These are phyloP conservation scores for Callionymus lyra DNA, from an alignment of 2,113 vertebrate species.

Conservation along the genomic window DNA sequence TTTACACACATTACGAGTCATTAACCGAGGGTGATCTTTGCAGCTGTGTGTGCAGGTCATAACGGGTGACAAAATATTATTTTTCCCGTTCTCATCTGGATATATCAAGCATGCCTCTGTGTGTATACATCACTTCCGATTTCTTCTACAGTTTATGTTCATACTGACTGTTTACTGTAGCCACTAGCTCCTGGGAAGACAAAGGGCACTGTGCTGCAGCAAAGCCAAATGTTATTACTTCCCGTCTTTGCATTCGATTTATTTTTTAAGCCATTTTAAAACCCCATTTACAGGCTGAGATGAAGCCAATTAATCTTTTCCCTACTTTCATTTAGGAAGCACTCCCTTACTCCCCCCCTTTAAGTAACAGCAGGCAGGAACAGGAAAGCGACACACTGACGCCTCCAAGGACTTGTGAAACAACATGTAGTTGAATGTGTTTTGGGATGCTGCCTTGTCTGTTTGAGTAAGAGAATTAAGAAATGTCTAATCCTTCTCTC, in stretches of 20 bases:
- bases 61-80: background rate
- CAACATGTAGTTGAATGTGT: background rate
- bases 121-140: too few species aligned
- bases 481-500: too few species aligned
- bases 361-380: conserved; percentile 16
- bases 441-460: too few species aligned
- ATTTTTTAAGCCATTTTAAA: conserved; percentile 58
- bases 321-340: conserved; percentile 39
- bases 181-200: conserved; percentile 41
- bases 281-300: conserved; percentile 56
- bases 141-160: background rate
- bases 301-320: conserved; percentile 60
- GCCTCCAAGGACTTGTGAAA: conserved; percentile 26
- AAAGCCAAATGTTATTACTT: conserved; percentile 63
- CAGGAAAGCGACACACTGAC: conserved; percentile 7
- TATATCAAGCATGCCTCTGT: too few species aligned
- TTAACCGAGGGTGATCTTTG: conserved; percentile 2
- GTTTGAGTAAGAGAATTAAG: too few species aligned
- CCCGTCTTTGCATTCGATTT: conserved; percentile 60
- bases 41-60: too few species aligned
- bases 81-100: background rate
- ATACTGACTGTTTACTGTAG: conserved; percentile 25
- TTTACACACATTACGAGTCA: conserved; percentile 12
- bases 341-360: conserved; percentile 13
- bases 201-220: conserved; percentile 41